Evolutionary conservation across 2,113 vertebrate species (phyloP), one percentile per base, ranked within the genome.

Genomic region (Oxygymnocypris stewartii): DNA sequence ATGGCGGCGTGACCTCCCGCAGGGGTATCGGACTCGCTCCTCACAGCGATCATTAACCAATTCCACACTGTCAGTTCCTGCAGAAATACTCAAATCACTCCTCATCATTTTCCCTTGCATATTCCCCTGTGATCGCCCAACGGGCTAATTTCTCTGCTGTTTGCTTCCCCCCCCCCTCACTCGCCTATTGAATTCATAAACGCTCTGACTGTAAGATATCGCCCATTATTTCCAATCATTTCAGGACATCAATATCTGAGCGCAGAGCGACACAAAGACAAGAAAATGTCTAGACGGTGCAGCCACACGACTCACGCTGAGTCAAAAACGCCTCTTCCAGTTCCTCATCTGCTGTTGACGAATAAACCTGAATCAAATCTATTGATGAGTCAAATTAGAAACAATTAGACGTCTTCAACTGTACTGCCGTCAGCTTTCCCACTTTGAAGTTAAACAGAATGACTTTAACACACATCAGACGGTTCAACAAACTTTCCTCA

Each of bases 1-100:
- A 94, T 94, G 91, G 35, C 67, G 82, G 91, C 79, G 79, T 92
- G 92, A 92, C 91, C 91, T 91, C 93, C 91, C 88, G 73, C 81
- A 69, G 87, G 87, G 89, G 82, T 78, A 54, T 84, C 81, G 87
- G 88, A 88, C 75, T 83, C 88, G 76, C 81, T n/a, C 90, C 91
- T 84, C 78, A 87, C 90, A 88, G 83, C 88, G 87, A 89, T 91
- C 90, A 89, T 93, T 93, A 92, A 91, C 90, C 84, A 84, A 91
- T 93, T 89, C 42, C 85, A 85, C 67, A 75, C 89, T 87, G 78
- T 82, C 82, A 82, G 83, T 20, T 74, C 37, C 71, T 88, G 35
- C 79, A 84, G 69, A 90, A 88, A 65, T 84, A 89, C 71, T 35
- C 85, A 82, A 83, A 86, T 81, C 81, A 77, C 28, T 16, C 81